These are phyloP conservation scores for Diploptera punctata DNA, from an alignment of 2,888 invertebrate genomes.

Conservation along the genomic window DNA sequence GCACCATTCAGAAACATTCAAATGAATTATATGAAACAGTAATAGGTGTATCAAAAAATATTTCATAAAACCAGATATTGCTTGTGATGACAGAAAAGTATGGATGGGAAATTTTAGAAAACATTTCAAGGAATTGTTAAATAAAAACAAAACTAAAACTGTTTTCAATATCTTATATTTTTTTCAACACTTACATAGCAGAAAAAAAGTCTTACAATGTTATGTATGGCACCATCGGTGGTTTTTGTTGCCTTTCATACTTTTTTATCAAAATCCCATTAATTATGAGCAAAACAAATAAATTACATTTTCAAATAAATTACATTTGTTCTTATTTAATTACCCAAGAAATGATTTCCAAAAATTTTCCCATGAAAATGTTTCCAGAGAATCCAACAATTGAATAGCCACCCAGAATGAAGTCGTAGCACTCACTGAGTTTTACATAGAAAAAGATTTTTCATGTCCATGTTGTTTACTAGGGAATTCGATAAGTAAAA, in stretches of 20 bases:
- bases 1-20: too few species aligned
- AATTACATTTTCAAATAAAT: not conserved
- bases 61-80: too few species aligned
- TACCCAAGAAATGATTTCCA: slow-evolving; percentile 25
- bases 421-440: too few species aligned
- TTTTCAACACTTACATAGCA: slow-evolving; percentile 16
- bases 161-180: not conserved
- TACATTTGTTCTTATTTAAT: not conserved
- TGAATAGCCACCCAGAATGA: too few species aligned
- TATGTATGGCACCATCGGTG: slow-evolving; percentile 11
- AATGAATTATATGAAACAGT: too few species aligned
- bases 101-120: slow-evolving; percentile 24
- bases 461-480: too few species aligned
- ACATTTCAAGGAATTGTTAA: slow-evolving; percentile 4
- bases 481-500: too few species aligned
- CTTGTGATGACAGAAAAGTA: too few species aligned
- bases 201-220: slow-evolving; percentile 13
- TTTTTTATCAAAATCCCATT: not conserved
- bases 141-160: slow-evolving; percentile 17
- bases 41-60: not conserved
- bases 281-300: too few species aligned
- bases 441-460: too few species aligned
- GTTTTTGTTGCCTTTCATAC: slow-evolving; percentile 5
- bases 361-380: slow-evolving; percentile 22
- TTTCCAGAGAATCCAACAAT: not conserved